Evolutionary conservation across 2,888 invertebrate genomes (phyloP).

Genomic region (Rugalucina vietnamica): DNA sequence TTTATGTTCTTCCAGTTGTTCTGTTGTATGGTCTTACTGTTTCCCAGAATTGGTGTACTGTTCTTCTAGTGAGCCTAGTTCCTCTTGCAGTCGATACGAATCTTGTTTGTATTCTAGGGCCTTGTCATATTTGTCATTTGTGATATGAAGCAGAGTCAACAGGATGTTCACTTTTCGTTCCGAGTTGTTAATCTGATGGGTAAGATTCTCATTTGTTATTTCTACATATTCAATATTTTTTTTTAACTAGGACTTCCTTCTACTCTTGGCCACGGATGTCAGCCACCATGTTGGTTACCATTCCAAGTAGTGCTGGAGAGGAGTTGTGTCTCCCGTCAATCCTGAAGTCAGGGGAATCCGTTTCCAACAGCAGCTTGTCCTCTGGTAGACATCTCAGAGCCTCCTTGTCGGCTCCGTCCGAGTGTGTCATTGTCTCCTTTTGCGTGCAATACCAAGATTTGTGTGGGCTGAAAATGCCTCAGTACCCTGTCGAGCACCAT

Average conservation of each 20-base stretch:
- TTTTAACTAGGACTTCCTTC: background rate
- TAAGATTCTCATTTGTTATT: conserved; percentile 4
- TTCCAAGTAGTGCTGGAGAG: background rate
- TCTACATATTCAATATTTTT: background rate
- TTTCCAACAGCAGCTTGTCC: background rate
- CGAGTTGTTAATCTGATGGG: background rate
- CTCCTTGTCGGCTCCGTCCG: background rate
- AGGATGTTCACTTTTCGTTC: background rate
- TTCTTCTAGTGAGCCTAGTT: background rate
- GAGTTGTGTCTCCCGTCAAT: background rate
- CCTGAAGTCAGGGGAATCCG: background rate
- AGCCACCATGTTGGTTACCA: background rate
- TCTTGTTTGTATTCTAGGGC: background rate
- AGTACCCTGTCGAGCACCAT: background rate
- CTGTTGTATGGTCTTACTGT: background rate
- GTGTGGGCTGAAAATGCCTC: background rate
- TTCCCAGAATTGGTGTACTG: background rate
- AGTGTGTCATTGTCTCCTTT: background rate
- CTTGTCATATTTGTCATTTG: background rate
- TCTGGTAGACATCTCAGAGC: background rate
- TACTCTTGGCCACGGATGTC: background rate
- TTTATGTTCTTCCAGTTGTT: background rate
- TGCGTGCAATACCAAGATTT: background rate
- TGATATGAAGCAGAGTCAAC: background rate
- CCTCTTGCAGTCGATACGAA: background rate